These are phyloP conservation scores for Paradisaea rubra DNA, from an alignment of 2,113 vertebrate species.

Conservation along the genomic window DNA sequence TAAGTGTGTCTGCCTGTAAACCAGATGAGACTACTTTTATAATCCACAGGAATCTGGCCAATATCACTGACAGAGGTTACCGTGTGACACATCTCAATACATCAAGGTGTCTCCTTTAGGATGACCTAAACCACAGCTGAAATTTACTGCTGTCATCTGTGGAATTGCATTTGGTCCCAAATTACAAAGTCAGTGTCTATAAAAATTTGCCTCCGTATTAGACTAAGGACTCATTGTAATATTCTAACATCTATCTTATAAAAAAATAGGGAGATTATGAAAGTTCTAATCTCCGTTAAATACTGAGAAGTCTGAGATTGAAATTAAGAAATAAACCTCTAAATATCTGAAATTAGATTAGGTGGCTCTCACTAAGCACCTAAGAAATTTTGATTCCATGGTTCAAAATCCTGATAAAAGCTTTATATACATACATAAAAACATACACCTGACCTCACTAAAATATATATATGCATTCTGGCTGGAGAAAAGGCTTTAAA, in stretches of 20 bases:
- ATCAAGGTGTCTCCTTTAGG: neutral
- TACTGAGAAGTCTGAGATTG: neutral
- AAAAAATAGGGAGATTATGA: accelerated
- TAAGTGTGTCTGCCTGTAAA: neutral
- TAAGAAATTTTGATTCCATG: neutral
- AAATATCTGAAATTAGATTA: neutral
- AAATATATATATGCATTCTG: neutral
- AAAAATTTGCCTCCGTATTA: neutral
- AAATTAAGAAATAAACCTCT: neutral
- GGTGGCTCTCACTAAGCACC: accelerated
- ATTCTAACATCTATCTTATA: neutral
- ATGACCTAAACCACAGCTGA: neutral
- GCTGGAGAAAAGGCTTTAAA: neutral
- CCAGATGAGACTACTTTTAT: neutral
- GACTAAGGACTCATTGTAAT: neutral
- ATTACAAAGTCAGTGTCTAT: neutral
- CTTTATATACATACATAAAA: accelerated
- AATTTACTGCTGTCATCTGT: neutral
- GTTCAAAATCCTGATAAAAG: neutral
- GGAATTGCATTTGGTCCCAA: neutral
- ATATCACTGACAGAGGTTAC: neutral
- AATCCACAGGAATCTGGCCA: neutral
- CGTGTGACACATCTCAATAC: neutral
- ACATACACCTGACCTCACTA: neutral
- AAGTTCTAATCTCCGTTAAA: neutral